Base-by-base conservation (phyloP, 2,113 vertebrate species). In the Nothoprocta pentlandii region DNA sequence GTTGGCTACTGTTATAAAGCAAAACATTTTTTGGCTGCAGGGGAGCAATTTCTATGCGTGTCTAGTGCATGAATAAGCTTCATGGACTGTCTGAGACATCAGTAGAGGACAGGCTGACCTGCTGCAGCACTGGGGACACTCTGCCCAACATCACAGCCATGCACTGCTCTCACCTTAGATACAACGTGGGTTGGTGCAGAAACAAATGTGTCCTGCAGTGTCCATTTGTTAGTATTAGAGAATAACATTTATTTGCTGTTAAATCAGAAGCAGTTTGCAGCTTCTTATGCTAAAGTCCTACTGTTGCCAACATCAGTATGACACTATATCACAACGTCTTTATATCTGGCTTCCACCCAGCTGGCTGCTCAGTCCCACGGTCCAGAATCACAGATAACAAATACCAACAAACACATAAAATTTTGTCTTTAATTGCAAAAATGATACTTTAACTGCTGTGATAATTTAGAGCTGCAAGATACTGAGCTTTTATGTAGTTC, bases 21-120 rank as follows among this genome's bases (percentile, higher is more conserved):
- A 30, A 17, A 71, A 32, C 26, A 42, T 10, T 58, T 94, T 95
- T 80, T 6, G 1, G 14, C n/a, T 25, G 17, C 12, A 47, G 7
- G 2, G 17, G 23, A 87, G 13, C 59, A 79, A 42, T 76, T 56
- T 8, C 15, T 14, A 8, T 3, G 15, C 0, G 0, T 17, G 28
- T 17, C 28, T 0, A 62, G 32, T 9, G 36, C 15, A 46, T 9
- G 63, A 42, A 16, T 14, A 80, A 28, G 12, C 12, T 4, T 8
- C 53, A 46, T 28, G 51, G 44, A 10, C 62, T 92, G 34, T 25
- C 44, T n/a, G 62, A 59, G 22, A 42, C 4, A 25, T 1, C 36
- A 39, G 28, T 7, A 54, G 6, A 58, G 32, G 44, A 32, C 22
- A 47, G 42, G 11, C 36, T 61, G 13, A 26, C 36, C 13, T 9